A percentile compares a stretch with the other conserved stretches of the same genome.
These are phyloP conservation scores for Drepana falcataria DNA, from an alignment of 2,888 invertebrate species.

Conservation along the genomic window DNA sequence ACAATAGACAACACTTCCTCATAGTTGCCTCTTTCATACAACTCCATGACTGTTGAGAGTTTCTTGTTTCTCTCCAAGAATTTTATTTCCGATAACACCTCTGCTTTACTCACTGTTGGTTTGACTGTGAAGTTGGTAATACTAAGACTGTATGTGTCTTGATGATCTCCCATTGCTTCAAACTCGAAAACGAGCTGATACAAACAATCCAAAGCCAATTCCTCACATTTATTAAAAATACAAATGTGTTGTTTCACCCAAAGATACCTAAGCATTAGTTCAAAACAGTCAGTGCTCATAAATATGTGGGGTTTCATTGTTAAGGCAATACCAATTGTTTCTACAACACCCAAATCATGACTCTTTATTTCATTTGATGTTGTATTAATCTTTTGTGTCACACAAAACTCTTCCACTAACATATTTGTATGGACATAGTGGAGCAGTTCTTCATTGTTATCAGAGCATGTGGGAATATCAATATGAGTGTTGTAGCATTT, in stretches of 20 bases:
- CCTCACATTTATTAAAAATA: slow-evolving; percentile 58
- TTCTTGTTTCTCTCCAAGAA: slow-evolving; percentile 72
- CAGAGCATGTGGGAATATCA: slow-evolving; percentile 58
- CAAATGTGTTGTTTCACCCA: slow-evolving; percentile 68
- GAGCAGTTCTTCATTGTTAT: slow-evolving; percentile 49
- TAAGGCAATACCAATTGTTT: slow-evolving; percentile 56
- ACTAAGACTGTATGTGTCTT: slow-evolving; percentile 45
- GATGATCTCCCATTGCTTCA: slow-evolving; percentile 62
- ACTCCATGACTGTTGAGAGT: slow-evolving; percentile 81
- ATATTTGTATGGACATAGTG: slow-evolving; percentile 59
- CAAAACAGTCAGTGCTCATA: slow-evolving; percentile 47
- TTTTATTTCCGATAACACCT: slow-evolving; percentile 53
- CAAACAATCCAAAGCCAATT: slow-evolving; percentile 60
- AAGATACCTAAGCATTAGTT: slow-evolving; percentile 54
- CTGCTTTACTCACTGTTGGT: slow-evolving; percentile 51
- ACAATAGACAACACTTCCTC: slow-evolving; percentile 82
- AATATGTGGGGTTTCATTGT: slow-evolving; percentile 58
- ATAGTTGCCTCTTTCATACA: slow-evolving; percentile 82
- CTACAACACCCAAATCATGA: slow-evolving; percentile 52
- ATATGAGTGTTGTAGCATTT: slow-evolving; percentile 71
- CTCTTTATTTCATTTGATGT: slow-evolving; percentile 37
- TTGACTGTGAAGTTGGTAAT: slow-evolving; percentile 61
- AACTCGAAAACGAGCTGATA: slow-evolving; percentile 66
- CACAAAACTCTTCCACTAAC: slow-evolving; percentile 58
- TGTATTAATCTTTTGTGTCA: slow-evolving; percentile 53